These are phyloP conservation scores for Melieria picta DNA, from an alignment of 2,888 invertebrate genomes.

Conservation along the genomic window DNA sequence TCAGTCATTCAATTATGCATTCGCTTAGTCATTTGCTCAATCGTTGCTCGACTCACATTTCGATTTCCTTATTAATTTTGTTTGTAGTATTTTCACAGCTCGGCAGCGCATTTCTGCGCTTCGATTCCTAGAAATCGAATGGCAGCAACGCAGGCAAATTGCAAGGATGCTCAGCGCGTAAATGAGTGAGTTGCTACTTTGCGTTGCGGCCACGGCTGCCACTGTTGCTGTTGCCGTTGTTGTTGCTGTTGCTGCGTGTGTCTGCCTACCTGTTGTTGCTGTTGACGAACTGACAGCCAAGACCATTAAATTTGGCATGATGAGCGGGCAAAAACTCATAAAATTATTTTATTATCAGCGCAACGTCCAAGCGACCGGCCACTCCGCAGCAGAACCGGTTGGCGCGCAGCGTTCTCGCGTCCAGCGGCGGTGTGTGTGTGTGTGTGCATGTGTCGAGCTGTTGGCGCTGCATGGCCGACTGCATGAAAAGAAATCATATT, in stretches of 20 bases:
- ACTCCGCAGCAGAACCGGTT: background rate
- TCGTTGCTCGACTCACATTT: no score
- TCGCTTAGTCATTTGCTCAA: no score
- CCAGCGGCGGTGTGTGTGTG: background rate
- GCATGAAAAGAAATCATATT: slow-evolving; percentile 27
- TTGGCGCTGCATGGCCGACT: slow-evolving; percentile 5
- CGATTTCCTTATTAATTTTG: no score
- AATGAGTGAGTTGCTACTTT: slow-evolving; percentile 7
- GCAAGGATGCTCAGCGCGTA: slow-evolving; percentile 32
- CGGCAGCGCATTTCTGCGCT: no score
- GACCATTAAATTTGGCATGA: slow-evolving; percentile 51
- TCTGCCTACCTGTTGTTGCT: slow-evolving; percentile 24
- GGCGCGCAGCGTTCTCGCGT: background rate
- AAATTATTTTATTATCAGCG: slow-evolving; percentile 59
- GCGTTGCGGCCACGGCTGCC: slow-evolving; percentile 24
- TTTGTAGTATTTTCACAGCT: no score
- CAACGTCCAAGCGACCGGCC: slow-evolving; percentile 6
- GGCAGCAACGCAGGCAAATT: slow-evolving; percentile 36
- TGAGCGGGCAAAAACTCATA: slow-evolving; percentile 61
- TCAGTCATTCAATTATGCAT: no score
- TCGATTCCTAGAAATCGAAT: slow-evolving; percentile 15
- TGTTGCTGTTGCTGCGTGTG: background rate
- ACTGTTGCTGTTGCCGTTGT: background rate
- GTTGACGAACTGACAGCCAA: slow-evolving; percentile 47
- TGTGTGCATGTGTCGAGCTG: background rate